Conservation (phyloP, 1,140 invertebrate species). For the Drosophila setifemur region DNA sequence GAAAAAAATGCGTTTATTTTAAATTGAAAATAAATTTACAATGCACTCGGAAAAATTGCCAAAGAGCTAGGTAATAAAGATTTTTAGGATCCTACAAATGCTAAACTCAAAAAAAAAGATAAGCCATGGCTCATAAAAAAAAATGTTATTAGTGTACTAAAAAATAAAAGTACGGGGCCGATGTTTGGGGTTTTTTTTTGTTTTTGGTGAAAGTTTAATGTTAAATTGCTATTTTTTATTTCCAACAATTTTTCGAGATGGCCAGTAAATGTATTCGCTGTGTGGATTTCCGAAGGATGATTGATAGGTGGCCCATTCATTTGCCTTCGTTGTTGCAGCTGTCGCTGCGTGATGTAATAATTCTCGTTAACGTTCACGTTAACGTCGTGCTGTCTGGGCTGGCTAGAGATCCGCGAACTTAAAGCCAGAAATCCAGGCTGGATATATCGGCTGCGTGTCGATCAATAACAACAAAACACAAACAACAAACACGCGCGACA, state of each 20-base stretch:
- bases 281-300: slow-evolving; percentile 29
- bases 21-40: slow-evolving; percentile 54
- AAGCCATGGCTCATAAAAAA: neutral
- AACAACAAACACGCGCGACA: slow-evolving; percentile 60
- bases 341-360: slow-evolving; percentile 51
- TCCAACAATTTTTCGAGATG: neutral
- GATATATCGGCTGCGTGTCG: slow-evolving; percentile 30
- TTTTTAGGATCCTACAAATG: neutral
- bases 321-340: slow-evolving; percentile 28
- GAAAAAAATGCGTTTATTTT: slow-evolving; percentile 61
- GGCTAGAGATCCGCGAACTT: slow-evolving; percentile 29
- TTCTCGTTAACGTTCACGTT: slow-evolving; percentile 55
- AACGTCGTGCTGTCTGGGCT: slow-evolving; percentile 50
- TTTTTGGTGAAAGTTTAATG: slow-evolving; percentile 8
- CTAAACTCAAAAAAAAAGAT: slow-evolving; percentile 3
- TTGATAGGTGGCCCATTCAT: slow-evolving; percentile 45
- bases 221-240: neutral
- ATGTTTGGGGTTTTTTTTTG: neutral
- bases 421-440: slow-evolving; percentile 20
- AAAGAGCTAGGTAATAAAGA: neutral
- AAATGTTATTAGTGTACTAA: slow-evolving; percentile 4
- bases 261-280: neutral
- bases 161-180: no score
- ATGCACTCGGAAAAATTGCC: slow-evolving; percentile 36
- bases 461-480: slow-evolving; percentile 31